Conservation (phyloP, 2,888 invertebrate genomes). For the Plebejus melissa region DNA sequence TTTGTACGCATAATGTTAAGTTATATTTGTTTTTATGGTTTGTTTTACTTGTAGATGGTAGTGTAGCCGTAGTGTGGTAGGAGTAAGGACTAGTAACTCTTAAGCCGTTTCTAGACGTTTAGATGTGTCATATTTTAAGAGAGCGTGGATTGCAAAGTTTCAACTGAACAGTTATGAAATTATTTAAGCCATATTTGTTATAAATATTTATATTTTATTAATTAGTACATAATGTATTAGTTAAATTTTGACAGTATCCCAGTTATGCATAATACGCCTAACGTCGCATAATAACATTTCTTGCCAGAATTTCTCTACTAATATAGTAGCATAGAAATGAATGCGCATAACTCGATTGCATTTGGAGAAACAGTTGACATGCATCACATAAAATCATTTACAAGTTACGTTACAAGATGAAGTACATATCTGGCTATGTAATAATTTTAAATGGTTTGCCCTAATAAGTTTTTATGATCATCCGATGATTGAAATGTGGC, state of each 20-base stretch:
- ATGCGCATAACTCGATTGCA: neutral
- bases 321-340: neutral
- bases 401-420: neutral
- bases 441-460: neutral
- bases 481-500: neutral
- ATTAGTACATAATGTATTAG: neutral
- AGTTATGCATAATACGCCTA: slow-evolving; percentile 9
- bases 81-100: slow-evolving; percentile 49
- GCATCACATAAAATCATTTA: neutral
- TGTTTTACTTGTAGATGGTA: slow-evolving; percentile 54
- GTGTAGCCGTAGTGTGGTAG: slow-evolving; percentile 44
- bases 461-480: neutral
- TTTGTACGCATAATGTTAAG: slow-evolving; percentile 77
- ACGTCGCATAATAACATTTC: neutral
- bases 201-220: neutral
- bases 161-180: neutral
- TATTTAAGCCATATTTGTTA: slow-evolving; percentile 10
- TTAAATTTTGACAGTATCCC: slow-evolving; percentile 4
- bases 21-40: slow-evolving; percentile 76
- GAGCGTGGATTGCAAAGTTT: slow-evolving; percentile 21
- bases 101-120: slow-evolving; percentile 57
- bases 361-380: neutral
- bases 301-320: slow-evolving; percentile 1
- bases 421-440: neutral
- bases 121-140: slow-evolving; percentile 26